Percentiles rank a stretch among this genome's conserved stretches.
These are phyloP conservation scores for Drepana arcuata DNA, from an alignment of 1,140 invertebrate genomes.

Conservation along the genomic window DNA sequence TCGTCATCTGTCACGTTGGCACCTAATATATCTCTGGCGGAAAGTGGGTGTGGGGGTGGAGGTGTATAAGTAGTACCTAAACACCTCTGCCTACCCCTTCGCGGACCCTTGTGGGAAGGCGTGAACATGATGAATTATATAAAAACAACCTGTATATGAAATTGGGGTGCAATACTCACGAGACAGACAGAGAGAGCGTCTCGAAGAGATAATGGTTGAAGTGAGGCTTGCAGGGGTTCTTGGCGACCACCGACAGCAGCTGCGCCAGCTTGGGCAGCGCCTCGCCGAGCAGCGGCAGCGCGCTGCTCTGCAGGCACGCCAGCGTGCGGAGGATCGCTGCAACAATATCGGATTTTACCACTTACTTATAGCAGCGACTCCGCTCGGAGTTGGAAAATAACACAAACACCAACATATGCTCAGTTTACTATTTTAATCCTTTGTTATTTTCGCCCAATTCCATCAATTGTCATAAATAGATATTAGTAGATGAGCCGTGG, in stretches of 20 bases:
- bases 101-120: too few species aligned
- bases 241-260: slow-evolving; percentile 88
- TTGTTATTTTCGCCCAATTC: too few species aligned
- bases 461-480: too few species aligned
- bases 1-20: too few species aligned
- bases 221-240: slow-evolving; percentile 96
- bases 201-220: slow-evolving; percentile 99
- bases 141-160: not conserved
- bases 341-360: slow-evolving; percentile 18
- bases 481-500: too few species aligned
- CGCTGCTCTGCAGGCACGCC: slow-evolving; percentile 83
- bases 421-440: too few species aligned
- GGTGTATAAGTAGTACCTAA: too few species aligned
- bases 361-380: not conserved
- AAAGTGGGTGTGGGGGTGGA: too few species aligned
- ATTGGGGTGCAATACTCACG: too few species aligned
- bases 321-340: slow-evolving; percentile 92
- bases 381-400: not conserved
- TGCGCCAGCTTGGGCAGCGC: slow-evolving; percentile 88
- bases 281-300: slow-evolving; percentile 85
- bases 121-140: slow-evolving; percentile 14
- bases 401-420: not conserved
- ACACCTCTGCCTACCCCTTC: too few species aligned
- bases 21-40: too few species aligned
- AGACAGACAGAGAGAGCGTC: slow-evolving; percentile 89